Base-by-base conservation (phyloP, 1,140 invertebrate genomes). In the Trachymyrmex septentrionalis region DNA sequence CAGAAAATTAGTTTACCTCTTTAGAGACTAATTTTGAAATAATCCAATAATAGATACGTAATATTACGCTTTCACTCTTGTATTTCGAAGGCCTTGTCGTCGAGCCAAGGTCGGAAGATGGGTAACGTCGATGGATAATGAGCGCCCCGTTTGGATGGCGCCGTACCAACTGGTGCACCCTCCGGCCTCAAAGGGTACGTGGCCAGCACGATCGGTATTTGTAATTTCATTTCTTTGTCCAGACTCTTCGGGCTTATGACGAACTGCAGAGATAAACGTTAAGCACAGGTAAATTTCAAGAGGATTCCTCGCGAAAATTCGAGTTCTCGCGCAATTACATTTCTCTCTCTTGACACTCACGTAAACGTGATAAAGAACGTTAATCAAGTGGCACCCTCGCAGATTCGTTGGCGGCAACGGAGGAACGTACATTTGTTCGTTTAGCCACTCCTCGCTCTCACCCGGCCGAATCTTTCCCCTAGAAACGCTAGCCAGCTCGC, bases 351-450 rank as follows among this genome's bases (percentile, higher is more conserved):
- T 55, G 84, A 76, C 90, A 97, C 98, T 98, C 95, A 99, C 98
- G 95, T 98, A 98, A 67, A 99, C 98, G 94, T 99, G 98, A 94
- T 99, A 99, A 90, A 98, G 97, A 86, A 99, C 98, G 93, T 98
- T 97, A 91, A 99, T 99, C 85, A 99, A 96, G 94, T 99, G 98
- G 94, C 99, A 99, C 57, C 98, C 99, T 86, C 98, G 96, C n/a
- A 99, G 96, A 96, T 99, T 99, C 27, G 99, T 99, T 14, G 99
- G 99, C 66, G 99, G 99, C 87, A 99, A 95, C 24, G 99, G 98
- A 81, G 99, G 99, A 80, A 99, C 98, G 93, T 98, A 98, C 69
- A 99, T 96, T 93, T 98, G 97, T 95, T 99, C 98, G 93, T 97
- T 98, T 63, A 97, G 96, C 98, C 98, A 99, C 94, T 98, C 97